Evolutionary conservation across 30 jellyfish, hydroid and myxozoan species (phyloP), one percentile per base, ranked within the genome.

Genomic region (Catostylus mosaicus): DNA sequence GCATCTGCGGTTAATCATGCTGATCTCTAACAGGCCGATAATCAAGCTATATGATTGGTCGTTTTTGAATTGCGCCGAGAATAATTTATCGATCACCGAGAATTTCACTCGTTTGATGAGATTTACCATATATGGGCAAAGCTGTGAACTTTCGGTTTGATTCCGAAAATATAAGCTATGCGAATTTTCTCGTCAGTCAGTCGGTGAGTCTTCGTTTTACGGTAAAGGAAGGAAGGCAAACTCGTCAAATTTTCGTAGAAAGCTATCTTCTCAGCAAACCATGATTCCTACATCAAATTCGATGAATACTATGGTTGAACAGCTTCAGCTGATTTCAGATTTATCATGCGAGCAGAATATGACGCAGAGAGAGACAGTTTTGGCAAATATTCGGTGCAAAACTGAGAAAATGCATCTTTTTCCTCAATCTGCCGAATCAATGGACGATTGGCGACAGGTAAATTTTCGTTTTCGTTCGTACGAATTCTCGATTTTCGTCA

Each of bases 391-490:
- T 38, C 95, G 79, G 10, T 57, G 75, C 16, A 84, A 72, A 78
- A 79, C 94, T 24, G 93, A 75, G 71, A 77, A 67, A 68, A 74
- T 60, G 83, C 97, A 74, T 6, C 88, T 90, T 69, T 78, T 80
- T 73, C 92, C 92, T 70, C 92, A 34, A 68, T 40, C 79, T 24
- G 60, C 92, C 92, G 92, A 82, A 82, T 82, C 92, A 82, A 82
- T 82, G 92, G 99, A 94, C 89, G 99, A 94, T 70, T 94, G 99
- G 99, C 97, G 97, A 83, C 90, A 88, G 96, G 99, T 94, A 88
- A 88, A 79, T 80, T 75, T 86, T 50, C 83, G 88, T 85, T 75
- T 72, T 91, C 96, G 89, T 78, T 75, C 68, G 80, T 76, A 70
- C 92, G 92, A 82, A 30, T 87, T 87, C 74, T 87, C 82, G 84